Evolutionary conservation across 1,140 invertebrate species (phyloP).

Genomic region (Drosophila ficusphila): DNA sequence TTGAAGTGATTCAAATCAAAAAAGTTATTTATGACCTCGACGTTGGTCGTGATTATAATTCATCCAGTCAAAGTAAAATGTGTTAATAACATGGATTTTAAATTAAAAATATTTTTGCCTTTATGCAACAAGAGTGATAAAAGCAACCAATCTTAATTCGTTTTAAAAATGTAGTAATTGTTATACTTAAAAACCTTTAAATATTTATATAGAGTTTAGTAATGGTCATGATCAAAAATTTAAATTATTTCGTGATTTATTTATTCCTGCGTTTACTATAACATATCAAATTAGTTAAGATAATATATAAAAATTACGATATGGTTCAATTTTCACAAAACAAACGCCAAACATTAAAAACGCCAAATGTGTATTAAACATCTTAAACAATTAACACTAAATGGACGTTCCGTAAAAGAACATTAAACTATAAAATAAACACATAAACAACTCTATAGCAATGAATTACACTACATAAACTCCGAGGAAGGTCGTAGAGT

Average conservation of each 20-base stretch:
- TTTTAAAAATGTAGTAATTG: too few relatives aligned
- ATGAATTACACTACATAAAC: conserved; percentile 47
- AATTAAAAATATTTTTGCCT: too few relatives aligned
- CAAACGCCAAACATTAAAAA: neutral
- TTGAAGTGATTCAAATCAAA: too few relatives aligned
- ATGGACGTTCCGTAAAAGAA: conserved; percentile 5
- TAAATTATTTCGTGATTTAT: neutral
- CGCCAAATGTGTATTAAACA: neutral
- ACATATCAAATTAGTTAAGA: neutral
- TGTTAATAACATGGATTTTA: too few relatives aligned
- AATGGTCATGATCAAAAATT: too few relatives aligned
- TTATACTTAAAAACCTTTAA: too few relatives aligned
- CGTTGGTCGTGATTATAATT: too few relatives aligned
- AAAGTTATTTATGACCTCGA: too few relatives aligned
- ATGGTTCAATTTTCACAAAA: neutral
- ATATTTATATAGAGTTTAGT: too few relatives aligned
- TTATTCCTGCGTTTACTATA: neutral
- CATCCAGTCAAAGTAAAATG: too few relatives aligned
- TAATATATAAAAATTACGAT: neutral
- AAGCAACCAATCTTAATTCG: too few relatives aligned
- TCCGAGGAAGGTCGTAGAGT: conserved; percentile 66
- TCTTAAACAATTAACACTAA: conserved; percentile 12
- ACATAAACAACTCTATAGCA: conserved; percentile 17
- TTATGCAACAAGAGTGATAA: too few relatives aligned
- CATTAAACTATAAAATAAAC: conserved; percentile 14